Evolutionary conservation across 2,113 vertebrate genomes (phyloP), one percentile per base, ranked within the genome.

Genomic region (Nansenia antarctica): DNA sequence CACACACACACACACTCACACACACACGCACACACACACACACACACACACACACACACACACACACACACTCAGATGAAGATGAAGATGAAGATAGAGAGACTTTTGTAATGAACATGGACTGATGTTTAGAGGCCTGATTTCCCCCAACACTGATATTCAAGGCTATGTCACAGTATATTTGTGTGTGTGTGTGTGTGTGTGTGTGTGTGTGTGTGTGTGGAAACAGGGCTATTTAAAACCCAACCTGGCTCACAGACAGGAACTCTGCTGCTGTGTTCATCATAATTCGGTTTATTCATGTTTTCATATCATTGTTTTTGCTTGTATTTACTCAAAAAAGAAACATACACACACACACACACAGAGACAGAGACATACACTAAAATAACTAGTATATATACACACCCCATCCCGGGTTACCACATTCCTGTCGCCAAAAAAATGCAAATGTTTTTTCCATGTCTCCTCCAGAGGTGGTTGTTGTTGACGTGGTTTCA

Each of bases 201-300:
- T 67, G 62, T 55, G 57, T 62, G 30, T 62, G 60, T 62, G 67
- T 63, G 53, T 42, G 62, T 49, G 26, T 26, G 37, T 60, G 42
- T 49, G n/a, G n/a, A n/a, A n/a, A n/a, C n/a, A n/a, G n/a, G n/a
- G 45, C 77, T 75, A 79, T 79, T 75, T 75, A 57, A 67, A 63
- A 64, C 29, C 11, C 20, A 31, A 31, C 52, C 35, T 8, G 42
- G 22, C 61, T 34, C 32, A 49, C 49, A 37, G 34, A 69, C 32
- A 73, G 35, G 1, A 61, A 60, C 27, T 65, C 20, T 11, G 20
- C 30, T 27, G 3, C 65, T 15, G 15, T 37, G 45, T 5, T 53
- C 35, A 8, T 53, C 30, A 12, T 34, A 9, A 30, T 34, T 54
- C 18, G 27, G 18, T 58, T 18, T 30, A 18, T n/a, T 20, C 52